A percentile compares a stretch with the other conserved stretches of the same genome.
Conservation (phyloP, 2,797 vertebrate species). For the Pseudochaenichthys georgianus region DNA sequence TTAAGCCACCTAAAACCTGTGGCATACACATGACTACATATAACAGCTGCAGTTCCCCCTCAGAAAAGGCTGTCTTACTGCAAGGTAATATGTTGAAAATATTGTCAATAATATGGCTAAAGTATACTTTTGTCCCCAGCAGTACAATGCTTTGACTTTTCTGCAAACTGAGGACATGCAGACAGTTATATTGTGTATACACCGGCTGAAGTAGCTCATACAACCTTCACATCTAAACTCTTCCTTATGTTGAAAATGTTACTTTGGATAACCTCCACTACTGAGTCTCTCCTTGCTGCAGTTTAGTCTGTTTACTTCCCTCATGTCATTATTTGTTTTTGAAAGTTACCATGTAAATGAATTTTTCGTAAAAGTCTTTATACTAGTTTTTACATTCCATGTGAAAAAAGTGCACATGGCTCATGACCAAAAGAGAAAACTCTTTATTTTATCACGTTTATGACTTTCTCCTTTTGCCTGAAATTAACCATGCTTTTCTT, state of each 20-base stretch:
- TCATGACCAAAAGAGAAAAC: conserved; percentile 51
- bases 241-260: not conserved
- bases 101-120: not conserved
- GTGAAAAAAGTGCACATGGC: conserved; percentile 37
- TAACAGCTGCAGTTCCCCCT: not conserved
- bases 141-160: not conserved
- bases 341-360: not conserved
- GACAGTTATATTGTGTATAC: not conserved
- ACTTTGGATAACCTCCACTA: conserved; percentile 1
- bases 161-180: no score
- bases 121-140: not conserved
- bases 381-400: conserved; percentile 1
- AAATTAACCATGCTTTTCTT: conserved; percentile 16
- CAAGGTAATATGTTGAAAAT: not conserved
- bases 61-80: not conserved
- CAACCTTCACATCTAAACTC: not conserved
- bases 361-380: not conserved
- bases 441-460: conserved; percentile 19
- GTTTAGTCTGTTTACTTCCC: not conserved
- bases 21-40: not conserved
- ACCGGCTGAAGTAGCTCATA: not conserved
- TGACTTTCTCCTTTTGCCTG: conserved; percentile 10
- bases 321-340: not conserved
- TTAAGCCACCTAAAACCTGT: no score
- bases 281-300: not conserved